Percentiles rank a stretch among this genome's conserved stretches.
Evolutionary conservation across 2,113 vertebrate species (phyloP).

Genomic region (Seriola quinqueradiata): DNA sequence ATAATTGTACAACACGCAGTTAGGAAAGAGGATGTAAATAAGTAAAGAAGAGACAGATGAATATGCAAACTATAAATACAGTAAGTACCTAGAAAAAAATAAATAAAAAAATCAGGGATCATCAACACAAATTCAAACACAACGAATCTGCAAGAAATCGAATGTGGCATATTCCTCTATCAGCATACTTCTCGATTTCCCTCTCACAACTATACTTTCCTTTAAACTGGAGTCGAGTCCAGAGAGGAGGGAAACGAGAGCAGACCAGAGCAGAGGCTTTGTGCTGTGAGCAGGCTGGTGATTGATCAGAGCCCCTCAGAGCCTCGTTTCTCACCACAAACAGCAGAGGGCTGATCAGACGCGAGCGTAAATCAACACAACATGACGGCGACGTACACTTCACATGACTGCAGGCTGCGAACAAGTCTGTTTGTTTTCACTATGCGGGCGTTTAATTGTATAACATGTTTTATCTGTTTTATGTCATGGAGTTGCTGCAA

Average conservation of each 20-base stretch:
- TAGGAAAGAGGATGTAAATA: no score
- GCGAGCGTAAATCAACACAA: conserved; percentile 3
- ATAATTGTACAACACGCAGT: no score
- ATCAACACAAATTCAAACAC: background rate
- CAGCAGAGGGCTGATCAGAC: conserved; percentile 21
- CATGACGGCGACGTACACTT: background rate
- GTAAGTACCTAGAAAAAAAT: no score
- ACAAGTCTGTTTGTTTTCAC: no score
- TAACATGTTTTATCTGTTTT: no score
- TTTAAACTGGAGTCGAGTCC: background rate
- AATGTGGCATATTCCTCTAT: background rate
- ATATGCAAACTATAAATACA: no score
- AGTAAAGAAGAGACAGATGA: no score
- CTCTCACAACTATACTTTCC: background rate
- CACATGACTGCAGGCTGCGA: background rate
- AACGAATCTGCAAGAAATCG: background rate
- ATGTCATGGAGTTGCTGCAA: no score
- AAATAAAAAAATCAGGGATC: no score
- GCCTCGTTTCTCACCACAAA: conserved; percentile 26
- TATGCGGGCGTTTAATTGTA: background rate
- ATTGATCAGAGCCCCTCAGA: conserved; percentile 29
- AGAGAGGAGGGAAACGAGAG: conserved; percentile 1
- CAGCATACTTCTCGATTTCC: background rate
- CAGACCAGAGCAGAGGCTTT: conserved; percentile 7
- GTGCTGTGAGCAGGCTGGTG: background rate